A percentile compares a stretch with the other conserved stretches of the same genome.
These are phyloP conservation scores for Crossoptilon crossoptilon DNA, from an alignment of 2,797 vertebrate genomes.

Conservation along the genomic window DNA sequence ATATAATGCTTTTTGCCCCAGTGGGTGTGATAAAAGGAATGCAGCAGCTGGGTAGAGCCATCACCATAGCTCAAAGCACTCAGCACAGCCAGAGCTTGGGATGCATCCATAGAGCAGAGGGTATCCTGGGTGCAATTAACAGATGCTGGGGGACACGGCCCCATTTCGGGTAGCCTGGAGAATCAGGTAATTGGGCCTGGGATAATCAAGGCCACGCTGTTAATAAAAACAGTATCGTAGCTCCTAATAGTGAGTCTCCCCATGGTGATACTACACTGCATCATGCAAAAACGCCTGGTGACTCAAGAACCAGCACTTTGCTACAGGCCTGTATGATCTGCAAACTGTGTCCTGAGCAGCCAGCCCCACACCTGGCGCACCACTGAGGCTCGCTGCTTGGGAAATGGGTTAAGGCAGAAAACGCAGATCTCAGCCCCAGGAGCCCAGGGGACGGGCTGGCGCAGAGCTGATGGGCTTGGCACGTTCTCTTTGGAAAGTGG, in stretches of 20 bases:
- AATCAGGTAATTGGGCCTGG: constrained; percentile 49
- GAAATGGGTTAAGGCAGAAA: constrained; percentile 66
- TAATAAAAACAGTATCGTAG: constrained; percentile 4
- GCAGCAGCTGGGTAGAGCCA: not conserved
- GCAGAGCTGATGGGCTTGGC: constrained; percentile 42
- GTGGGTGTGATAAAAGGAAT: not conserved
- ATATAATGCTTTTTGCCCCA: not conserved
- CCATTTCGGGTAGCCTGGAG: constrained; percentile 58
- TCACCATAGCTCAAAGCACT: not conserved
- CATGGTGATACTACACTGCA: rapidly evolving
- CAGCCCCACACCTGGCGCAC: not conserved
- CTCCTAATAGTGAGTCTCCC: not conserved
- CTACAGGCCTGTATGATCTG: not conserved
- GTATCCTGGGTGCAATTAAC: constrained; percentile 56
- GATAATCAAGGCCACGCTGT: not conserved
- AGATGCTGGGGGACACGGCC: constrained; percentile 21
- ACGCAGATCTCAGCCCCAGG: constrained; percentile 13
- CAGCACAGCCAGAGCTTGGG: not conserved
- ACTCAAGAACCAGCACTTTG: not conserved
- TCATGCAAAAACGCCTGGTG: not conserved
- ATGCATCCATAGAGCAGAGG: constrained; percentile 21
- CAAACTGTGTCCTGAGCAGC: not conserved
- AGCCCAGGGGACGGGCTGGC: constrained; percentile 53
- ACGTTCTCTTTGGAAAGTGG: constrained; percentile 72
- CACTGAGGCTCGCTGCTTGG: constrained; percentile 7